phyloP scores from a whole-genome alignment of 2,797 vertebrate genomes.

The Gila robusta region DNA sequence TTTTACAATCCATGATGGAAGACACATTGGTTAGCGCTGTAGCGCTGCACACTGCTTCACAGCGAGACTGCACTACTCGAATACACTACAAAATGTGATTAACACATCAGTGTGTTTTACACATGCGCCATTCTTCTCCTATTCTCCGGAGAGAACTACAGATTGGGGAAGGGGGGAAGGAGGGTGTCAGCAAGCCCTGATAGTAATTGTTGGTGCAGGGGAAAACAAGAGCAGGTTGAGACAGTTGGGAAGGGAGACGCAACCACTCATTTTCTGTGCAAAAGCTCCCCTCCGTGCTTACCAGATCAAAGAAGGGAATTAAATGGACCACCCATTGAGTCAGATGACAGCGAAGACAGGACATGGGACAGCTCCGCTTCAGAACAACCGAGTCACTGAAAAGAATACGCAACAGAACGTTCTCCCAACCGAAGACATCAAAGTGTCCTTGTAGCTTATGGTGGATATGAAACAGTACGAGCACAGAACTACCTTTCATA shows the following conservation, averaged over 20 bases:
- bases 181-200: constrained; percentile 43
- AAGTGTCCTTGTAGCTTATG: constrained; percentile 43
- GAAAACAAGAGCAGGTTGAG: constrained; percentile 60
- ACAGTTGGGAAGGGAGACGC: constrained; percentile 47
- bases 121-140: constrained; percentile 32
- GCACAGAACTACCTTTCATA: constrained; percentile 50
- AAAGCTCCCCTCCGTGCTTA: constrained; percentile 48
- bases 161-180: constrained; percentile 21
- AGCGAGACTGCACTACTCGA: constrained; percentile 32
- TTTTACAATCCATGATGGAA: constrained; percentile 62
- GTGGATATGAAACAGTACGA: constrained; percentile 43
- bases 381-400: constrained; percentile 18
- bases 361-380: constrained; percentile 35
- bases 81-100: constrained; percentile 52
- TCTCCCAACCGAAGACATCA: constrained; percentile 42
- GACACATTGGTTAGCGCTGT: constrained; percentile 29
- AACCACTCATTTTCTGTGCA: constrained; percentile 57
- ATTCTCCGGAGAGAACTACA: constrained; percentile 31
- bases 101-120: constrained; percentile 53
- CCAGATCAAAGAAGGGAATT: constrained; percentile 54
- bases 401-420: constrained; percentile 20
- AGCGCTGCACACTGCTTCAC: constrained; percentile 28
- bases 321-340: constrained; percentile 41
- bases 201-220: constrained; percentile 57
- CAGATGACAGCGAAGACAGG: constrained; percentile 30